Evolutionary conservation across 1,140 invertebrate genomes (phyloP).

Genomic region (Rhopalosiphum padi): DNA sequence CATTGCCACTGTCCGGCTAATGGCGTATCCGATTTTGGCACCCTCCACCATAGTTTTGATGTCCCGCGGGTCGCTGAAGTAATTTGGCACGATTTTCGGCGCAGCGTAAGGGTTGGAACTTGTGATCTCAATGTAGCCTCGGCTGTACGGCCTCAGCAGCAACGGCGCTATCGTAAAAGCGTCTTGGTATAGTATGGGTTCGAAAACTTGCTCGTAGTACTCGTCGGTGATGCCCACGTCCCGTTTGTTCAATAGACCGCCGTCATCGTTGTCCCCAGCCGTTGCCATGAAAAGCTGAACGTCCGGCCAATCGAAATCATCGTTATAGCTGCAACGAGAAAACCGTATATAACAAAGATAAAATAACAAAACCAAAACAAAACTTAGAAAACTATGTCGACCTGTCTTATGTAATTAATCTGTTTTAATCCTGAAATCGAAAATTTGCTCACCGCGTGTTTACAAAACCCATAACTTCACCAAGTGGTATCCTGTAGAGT

Average conservation of each 20-base stretch:
- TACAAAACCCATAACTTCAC: constrained; percentile 79
- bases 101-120: constrained; percentile 73
- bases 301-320: constrained; percentile 73
- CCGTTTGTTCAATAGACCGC: constrained; percentile 74
- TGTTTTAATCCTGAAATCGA: background rate
- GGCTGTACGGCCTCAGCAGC: constrained; percentile 74
- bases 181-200: constrained; percentile 73
- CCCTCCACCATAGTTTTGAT: constrained; percentile 69
- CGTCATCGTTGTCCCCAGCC: constrained; percentile 77
- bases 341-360: background rate
- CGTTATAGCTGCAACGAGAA: constrained; percentile 66
- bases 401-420: background rate
- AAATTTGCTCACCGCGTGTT: constrained; percentile 69
- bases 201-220: constrained; percentile 72
- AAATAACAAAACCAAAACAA: background rate
- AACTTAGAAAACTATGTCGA: background rate
- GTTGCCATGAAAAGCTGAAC: constrained; percentile 78
- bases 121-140: constrained; percentile 72
- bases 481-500: constrained; percentile 73
- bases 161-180: constrained; percentile 73
- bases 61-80: constrained; percentile 65
- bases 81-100: constrained; percentile 84
- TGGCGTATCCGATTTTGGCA: constrained; percentile 71
- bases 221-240: constrained; percentile 73
- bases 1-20: constrained; percentile 73